Base-by-base conservation (phyloP, 2,888 invertebrate genomes). In the Xestia ashworthii region DNA sequence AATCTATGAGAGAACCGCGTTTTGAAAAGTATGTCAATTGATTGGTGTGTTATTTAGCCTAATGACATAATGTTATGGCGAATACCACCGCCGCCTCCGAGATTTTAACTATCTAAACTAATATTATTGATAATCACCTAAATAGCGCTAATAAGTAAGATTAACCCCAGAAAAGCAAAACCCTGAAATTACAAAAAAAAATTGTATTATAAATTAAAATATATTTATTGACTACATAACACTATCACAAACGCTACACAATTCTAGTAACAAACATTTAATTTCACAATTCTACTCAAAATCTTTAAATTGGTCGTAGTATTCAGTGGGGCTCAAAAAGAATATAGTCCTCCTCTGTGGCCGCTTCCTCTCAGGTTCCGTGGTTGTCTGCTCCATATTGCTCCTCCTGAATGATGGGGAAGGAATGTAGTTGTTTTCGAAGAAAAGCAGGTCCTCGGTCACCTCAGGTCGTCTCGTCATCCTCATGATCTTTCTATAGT, bases 291-390 rank as follows among this genome's bases (percentile, higher is more conserved):
- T 44, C 44, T 44, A 44, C 9, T 44, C 44, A 44, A 44, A 44
- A 44, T 44, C 44, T 44, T 44, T 44, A 89, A 94, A 95, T 81
- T 89, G 87, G 79, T 93, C 93, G 75, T 94, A 78, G 0, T 46
- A 6, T 76, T 19, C n/a, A 44, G 96, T 95, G 0, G 96, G 96
- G 79, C 95, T 96, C 76, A 94, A 89, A 86, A 95, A 96, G 88
- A 95, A 96, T 78, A 96, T 91, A 0, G 95, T 95, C 81, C 91
- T 91, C 67, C 92, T 89, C 50, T 88, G 84, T 75, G 92, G 89
- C 71, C 76, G 89, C 1, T 90, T 90, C 19, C 77, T 87, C 65
- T 14, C 72, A 5, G 85, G 80, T 0, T 74, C 85, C 12, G 82
- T 74, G 9, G 87, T 87, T 11, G 82, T 72, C 0, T 74, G 53